phyloP scores from a whole-genome alignment of 2,888 invertebrate genomes.

The Dyspetes luteomarginatus region DNA sequence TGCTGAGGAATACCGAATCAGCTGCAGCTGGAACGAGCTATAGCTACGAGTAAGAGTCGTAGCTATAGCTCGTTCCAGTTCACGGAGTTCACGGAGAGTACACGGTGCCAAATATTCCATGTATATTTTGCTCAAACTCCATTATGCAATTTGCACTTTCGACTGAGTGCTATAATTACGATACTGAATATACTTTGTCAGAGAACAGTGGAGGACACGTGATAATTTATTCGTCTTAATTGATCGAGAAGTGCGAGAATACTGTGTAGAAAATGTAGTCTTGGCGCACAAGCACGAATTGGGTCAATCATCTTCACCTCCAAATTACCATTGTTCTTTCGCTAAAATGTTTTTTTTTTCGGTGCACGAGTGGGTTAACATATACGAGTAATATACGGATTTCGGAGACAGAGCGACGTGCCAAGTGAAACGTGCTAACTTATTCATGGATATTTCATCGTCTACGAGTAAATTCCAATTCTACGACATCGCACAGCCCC shows the following conservation, averaged over 20 bases:
- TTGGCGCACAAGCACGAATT: not conserved
- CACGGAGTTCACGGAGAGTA: too few species aligned
- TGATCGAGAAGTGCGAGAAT: not conserved
- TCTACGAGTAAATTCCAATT: conserved; percentile 18
- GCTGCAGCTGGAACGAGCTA: too few species aligned
- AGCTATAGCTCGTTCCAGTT: too few species aligned
- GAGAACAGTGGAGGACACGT: not conserved
- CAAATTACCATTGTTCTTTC: not conserved
- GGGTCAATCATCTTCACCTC: not conserved
- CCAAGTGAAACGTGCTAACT: conserved; percentile 36
- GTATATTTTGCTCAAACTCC: too few species aligned
- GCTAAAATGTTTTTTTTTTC: not conserved
- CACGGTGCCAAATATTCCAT: too few species aligned
- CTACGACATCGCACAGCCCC: not conserved
- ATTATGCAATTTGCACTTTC: too few species aligned
- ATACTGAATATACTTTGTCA: too few species aligned
- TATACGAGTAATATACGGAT: not conserved
- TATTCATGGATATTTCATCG: conserved; percentile 37
- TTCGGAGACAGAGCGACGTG: too few species aligned
- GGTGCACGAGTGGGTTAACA: not conserved
- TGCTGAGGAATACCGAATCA: too few species aligned
- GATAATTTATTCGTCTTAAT: not conserved
- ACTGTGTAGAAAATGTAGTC: not conserved
- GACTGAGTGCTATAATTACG: too few species aligned
- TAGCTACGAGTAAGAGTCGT: too few species aligned